Evolutionary conservation across 2,888 invertebrate species (phyloP), one percentile per base, ranked within the genome.

Genomic region (Deilephila elpenor): DNA sequence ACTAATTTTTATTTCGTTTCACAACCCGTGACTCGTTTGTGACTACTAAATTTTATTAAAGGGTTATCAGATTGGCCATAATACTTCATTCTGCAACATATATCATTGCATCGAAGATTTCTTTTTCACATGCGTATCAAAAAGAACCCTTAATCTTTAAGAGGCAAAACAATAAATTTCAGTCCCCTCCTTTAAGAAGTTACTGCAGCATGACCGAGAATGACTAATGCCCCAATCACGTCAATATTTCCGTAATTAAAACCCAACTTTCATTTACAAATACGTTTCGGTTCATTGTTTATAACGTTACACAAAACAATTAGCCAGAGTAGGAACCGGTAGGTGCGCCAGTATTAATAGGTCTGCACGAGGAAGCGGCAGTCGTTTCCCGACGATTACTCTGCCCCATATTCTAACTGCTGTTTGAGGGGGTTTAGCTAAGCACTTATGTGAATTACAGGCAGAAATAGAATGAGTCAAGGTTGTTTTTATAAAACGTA

Each of bases 291-390:
- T 20, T 67, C 44, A 51, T 67, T 44, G 14, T 64, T 37, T 67
- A 20, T 14, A 64, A 25, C 51, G 20, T 25, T 51, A 67, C 29
- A 51, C 25, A 51, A 51, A 67, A 6, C 51, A 67, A 51, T 67
- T 67, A 67, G 11, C 25, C 17, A 17, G n/a, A 67, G 64, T 51
- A 67, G 67, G 62, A 67, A 67, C 44, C 67, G 67, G 44, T 20
- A 51, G 64, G 51, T 51, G 67, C 44, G 67, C 67, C 67, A 20
- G 51, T 67, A 25, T 17, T 67, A 67, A 51, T 67, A 25, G 34
- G 51, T 25, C 51, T 17, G 51, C 37, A 25, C 20, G 44, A 67
- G 67, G 67, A 67, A 67, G 25, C 25, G 7, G 25, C 25, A 2
- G 29, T 51, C 25, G 67, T 25, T 67, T 67, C 67, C 67, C 51